Evolutionary conservation across 2,888 invertebrate species (phyloP), one percentile per base, ranked within the genome.

Genomic region (Chrysodeixis includens): DNA sequence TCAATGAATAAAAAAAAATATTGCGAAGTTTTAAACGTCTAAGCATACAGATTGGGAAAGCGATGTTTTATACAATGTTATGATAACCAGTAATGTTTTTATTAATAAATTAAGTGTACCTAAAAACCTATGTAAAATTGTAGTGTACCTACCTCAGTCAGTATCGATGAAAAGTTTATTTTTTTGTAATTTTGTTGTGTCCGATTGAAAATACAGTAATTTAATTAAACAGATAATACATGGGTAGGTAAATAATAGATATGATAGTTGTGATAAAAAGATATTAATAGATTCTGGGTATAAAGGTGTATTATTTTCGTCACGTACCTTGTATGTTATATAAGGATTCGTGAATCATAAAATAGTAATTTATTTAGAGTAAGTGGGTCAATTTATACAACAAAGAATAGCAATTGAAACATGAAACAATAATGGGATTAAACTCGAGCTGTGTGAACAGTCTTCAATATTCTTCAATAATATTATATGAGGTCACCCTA

Each of bases 401-500:
- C 12, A 14, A 1, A 35, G 35, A 35, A 14, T 35, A 12, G 12
- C 35, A 14, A 35, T 1, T 35, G 35, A 30, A 30, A 63, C 14
- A 18, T 46, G 30, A 56, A 20, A 58, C n/a, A 20, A 54, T 18
- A 40, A 40, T 40, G 40, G n/a, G 40, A 40, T 40, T 40, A 40
- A n/a, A 1, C n/a, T 40, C 6, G 40, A n/a, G n/a, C n/a, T 40
- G 40, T 40, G 5, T n/a, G 40, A n/a, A 40, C n/a, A n/a, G n/a
- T 62, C 44, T 57, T 52, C 30, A 30, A 30, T 18, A 54, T 22
- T 61, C 44, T 73, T 57, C 30, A 44, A 61, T 67, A 12, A 61
- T 68, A 51, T 63, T 49, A 49, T 56, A 68, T 73, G 70, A 81
- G 89, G 92, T 88, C 88, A 93, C 92, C 92, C 92, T 92, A 93